A percentile compares a stretch with the other conserved stretches of the same genome.
phyloP scores from a whole-genome alignment of 2,797 vertebrate species.

The Fringilla coelebs region DNA sequence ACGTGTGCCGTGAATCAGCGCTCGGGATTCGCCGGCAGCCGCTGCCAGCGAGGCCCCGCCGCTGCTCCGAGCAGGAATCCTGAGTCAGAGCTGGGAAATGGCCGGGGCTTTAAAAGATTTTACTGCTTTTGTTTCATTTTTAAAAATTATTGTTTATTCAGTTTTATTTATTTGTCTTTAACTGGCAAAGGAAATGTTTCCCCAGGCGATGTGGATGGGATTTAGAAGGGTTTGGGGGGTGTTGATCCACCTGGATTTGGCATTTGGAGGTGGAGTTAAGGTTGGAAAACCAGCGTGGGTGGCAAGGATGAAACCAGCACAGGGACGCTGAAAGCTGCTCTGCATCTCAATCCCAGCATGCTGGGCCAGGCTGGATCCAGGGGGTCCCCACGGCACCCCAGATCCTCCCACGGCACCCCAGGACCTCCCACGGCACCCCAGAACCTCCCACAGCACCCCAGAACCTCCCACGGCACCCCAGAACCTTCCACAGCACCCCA shows the following conservation, averaged over 20 bases:
- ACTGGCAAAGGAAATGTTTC: background rate
- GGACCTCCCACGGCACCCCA: background rate
- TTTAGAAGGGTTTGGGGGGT: rapidly evolving
- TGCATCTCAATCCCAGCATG: background rate
- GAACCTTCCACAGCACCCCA: background rate
- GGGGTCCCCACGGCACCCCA: background rate
- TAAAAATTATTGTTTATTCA: rapidly evolving
- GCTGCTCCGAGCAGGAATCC: background rate
- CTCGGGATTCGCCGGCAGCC: background rate
- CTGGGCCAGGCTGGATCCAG: rapidly evolving
- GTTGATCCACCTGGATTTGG: background rate
- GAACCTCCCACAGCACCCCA: too few species aligned
- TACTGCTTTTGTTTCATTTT: background rate
- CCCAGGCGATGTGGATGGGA: background rate
- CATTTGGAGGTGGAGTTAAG: background rate
- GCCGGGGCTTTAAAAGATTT: background rate
- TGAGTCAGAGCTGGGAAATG: background rate
- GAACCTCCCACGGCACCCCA: background rate
- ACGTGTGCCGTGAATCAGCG: slow-evolving; percentile 19
- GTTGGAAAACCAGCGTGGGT: rapidly evolving
- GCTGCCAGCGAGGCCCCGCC: background rate
- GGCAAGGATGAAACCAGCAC: rapidly evolving
- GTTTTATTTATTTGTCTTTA: background rate
- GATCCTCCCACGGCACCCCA: too few species aligned
- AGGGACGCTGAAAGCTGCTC: background rate